These are phyloP conservation scores for Fringilla coelebs DNA, from an alignment of 2,797 vertebrate species.

Conservation along the genomic window DNA sequence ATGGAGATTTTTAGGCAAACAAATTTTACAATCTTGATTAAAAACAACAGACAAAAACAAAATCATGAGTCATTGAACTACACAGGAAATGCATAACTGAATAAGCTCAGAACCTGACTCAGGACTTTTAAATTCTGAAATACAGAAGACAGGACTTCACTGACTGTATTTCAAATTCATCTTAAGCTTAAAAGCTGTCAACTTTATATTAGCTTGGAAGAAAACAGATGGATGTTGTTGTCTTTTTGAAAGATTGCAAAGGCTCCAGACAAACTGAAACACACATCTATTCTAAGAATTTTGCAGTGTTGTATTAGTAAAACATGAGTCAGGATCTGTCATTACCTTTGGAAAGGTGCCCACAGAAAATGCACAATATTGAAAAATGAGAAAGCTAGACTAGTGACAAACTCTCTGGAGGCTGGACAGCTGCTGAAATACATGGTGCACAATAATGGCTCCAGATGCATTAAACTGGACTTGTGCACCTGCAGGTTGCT, in stretches of 20 bases:
- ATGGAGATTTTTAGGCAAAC: background rate
- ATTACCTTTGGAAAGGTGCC: background rate
- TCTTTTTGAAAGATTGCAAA: background rate
- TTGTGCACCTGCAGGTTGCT: background rate
- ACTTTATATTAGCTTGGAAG: background rate
- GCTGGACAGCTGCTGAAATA: background rate
- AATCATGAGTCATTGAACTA: background rate
- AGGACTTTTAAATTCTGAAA: background rate
- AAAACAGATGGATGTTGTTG: background rate
- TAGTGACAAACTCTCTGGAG: background rate
- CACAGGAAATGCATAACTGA: background rate
- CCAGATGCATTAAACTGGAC: background rate
- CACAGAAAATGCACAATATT: background rate
- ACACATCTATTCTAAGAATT: background rate
- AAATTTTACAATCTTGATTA: background rate
- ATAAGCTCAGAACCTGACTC: background rate
- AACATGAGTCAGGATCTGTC: background rate
- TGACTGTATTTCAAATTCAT: background rate
- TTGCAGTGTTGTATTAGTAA: background rate
- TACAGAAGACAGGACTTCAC: background rate
- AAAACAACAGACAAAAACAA: background rate
- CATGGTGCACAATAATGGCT: background rate
- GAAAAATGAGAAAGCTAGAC: background rate
- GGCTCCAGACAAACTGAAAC: background rate
- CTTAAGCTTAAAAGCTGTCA: background rate